phyloP scores from a whole-genome alignment of 1,140 invertebrate species.

The Papilio dardanus region DNA sequence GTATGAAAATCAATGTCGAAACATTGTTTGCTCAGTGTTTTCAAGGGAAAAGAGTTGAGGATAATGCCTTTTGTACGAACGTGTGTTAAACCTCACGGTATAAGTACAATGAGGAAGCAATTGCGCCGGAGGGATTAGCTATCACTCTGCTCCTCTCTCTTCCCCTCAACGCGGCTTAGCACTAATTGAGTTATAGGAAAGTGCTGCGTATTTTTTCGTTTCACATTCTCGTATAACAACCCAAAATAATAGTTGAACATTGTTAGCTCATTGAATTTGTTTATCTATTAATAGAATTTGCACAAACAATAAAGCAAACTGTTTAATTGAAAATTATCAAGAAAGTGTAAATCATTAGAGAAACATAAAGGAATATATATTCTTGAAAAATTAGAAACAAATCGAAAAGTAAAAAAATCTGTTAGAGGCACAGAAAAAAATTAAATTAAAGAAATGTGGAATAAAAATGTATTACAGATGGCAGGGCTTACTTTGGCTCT shows the following conservation, averaged over 20 bases:
- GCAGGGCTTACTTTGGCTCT: too few relatives aligned
- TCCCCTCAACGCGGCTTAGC: constrained; percentile 1
- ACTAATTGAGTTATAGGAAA: constrained; percentile 39
- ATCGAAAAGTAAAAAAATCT: neutral
- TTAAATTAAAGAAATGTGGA: too few relatives aligned
- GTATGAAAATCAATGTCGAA: too few relatives aligned
- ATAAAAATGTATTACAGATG: too few relatives aligned
- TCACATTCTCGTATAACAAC: neutral
- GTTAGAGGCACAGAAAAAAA: neutral
- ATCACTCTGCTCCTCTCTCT: neutral
- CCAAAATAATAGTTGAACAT: neutral
- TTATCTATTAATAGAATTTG: neutral
- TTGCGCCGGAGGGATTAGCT: neutral
- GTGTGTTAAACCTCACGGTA: too few relatives aligned
- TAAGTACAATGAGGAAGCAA: too few relatives aligned
- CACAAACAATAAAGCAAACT: neutral
- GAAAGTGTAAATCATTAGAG: neutral
- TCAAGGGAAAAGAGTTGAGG: too few relatives aligned
- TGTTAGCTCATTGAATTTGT: neutral
- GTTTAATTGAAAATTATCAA: neutral
- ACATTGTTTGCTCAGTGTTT: too few relatives aligned
- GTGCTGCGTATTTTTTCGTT: neutral
- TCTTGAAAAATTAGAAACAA: neutral
- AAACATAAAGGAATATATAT: too few relatives aligned
- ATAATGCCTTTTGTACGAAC: too few relatives aligned